These are phyloP conservation scores for Cetoscarus ocellatus DNA, from an alignment of 2,797 vertebrate species.

Conservation along the genomic window DNA sequence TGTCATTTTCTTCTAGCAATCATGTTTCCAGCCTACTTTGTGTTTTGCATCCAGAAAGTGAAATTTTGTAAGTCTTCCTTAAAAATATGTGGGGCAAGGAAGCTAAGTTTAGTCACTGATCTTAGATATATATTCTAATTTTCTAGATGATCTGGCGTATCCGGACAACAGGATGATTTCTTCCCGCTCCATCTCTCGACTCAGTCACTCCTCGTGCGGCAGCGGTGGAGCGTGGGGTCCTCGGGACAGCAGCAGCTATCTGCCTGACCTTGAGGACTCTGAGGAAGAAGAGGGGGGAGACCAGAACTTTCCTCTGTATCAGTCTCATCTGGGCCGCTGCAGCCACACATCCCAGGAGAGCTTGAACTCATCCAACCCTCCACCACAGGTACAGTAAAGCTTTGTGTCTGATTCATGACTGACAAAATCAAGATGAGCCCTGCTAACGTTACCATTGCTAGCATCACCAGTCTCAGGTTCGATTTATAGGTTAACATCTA, in stretches of 20 bases:
- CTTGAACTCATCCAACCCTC: slow-evolving; percentile 45
- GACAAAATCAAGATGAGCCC: too few relatives aligned
- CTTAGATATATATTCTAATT: background rate
- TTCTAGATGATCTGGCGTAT: slow-evolving; percentile 49
- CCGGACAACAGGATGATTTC: slow-evolving; percentile 32
- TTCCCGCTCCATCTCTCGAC: slow-evolving; percentile 66
- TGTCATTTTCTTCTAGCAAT: too few relatives aligned
- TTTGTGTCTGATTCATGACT: background rate
- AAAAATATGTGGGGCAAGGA: background rate
- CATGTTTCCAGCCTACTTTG: too few relatives aligned
- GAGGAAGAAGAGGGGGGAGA: slow-evolving; percentile 65
- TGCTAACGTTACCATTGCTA: too few relatives aligned
- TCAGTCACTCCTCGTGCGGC: slow-evolving; percentile 76
- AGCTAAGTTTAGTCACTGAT: background rate
- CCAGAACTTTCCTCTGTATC: slow-evolving; percentile 44
- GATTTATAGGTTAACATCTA: too few relatives aligned
- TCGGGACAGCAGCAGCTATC: slow-evolving; percentile 47
- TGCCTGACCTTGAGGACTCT: slow-evolving; percentile 51
- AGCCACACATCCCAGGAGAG: slow-evolving; percentile 69
- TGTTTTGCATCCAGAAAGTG: too few relatives aligned
- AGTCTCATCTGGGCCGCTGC: slow-evolving; percentile 38
- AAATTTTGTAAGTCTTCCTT: background rate
- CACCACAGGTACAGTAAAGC: slow-evolving; percentile 54
- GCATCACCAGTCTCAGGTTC: too few relatives aligned
- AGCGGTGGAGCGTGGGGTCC: slow-evolving; percentile 50